Percentiles rank a stretch among this genome's conserved stretches.
phyloP scores from a whole-genome alignment of 2,888 invertebrate genomes.

The Xylota segnis region DNA sequence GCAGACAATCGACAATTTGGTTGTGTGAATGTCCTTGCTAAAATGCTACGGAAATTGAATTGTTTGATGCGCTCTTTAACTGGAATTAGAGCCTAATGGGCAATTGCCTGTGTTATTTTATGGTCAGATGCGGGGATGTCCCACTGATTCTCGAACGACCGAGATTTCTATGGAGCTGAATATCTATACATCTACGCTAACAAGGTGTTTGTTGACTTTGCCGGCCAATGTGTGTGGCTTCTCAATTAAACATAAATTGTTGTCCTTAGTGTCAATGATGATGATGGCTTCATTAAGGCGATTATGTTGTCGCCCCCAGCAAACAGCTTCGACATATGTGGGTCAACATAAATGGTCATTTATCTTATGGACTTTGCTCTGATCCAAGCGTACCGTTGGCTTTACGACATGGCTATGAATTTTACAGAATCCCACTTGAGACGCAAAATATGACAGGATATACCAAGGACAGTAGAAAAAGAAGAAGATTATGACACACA shows the following conservation, averaged over 20 bases:
- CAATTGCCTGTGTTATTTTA: conserved; percentile 78
- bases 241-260: conserved; percentile 71
- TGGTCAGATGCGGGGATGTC: conserved; percentile 74
- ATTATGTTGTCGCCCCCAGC: conserved; percentile 60
- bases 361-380: conserved; percentile 59
- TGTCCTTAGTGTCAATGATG: conserved; percentile 64
- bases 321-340: conserved; percentile 64
- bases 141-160: conserved; percentile 54
- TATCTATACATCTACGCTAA: conserved; percentile 45
- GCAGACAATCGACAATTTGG: conserved; percentile 53
- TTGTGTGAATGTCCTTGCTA: conserved; percentile 56
- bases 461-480: conserved; percentile 42
- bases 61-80: conserved; percentile 70
- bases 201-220: conserved; percentile 70
- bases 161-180: conserved; percentile 23
- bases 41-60: conserved; percentile 61
- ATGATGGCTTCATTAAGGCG: conserved; percentile 75
- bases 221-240: conserved; percentile 63
- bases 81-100: conserved; percentile 74
- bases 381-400: conserved; percentile 48
- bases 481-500: conserved; percentile 51
- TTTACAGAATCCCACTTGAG: conserved; percentile 70
- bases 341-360: conserved; percentile 72
- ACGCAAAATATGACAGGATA: conserved; percentile 63
- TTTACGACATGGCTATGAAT: conserved; percentile 73